These are phyloP conservation scores for Leguminivora glycinivorella DNA, from an alignment of 1,140 invertebrate genomes.

Conservation along the genomic window DNA sequence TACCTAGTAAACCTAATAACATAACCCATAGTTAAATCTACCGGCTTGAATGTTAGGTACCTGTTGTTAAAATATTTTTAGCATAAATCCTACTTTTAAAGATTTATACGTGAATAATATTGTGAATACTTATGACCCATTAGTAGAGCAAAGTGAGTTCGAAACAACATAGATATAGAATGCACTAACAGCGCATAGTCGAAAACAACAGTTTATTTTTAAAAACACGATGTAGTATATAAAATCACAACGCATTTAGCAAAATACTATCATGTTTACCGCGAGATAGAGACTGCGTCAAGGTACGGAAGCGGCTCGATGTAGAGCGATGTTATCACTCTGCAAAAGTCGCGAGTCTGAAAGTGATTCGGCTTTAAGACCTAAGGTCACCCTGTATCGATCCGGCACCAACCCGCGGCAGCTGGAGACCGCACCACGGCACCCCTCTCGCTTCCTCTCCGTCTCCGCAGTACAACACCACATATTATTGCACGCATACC, in stretches of 20 bases:
- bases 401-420: conserved; percentile 43
- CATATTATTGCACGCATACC: conserved; percentile 31
- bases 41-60: not conserved
- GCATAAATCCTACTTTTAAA: too few species aligned
- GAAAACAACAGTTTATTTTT: too few species aligned
- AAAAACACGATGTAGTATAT: not conserved
- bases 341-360: conserved; percentile 16
- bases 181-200: too few species aligned
- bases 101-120: too few species aligned
- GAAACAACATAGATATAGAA: not conserved
- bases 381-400: conserved; percentile 66
- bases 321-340: not conserved
- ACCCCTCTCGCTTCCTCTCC: conserved; percentile 32
- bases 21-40: not conserved
- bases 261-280: conserved; percentile 2
- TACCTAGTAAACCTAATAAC: not conserved
- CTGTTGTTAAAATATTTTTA: too few species aligned
- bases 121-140: not conserved
- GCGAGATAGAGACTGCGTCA: not conserved
- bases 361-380: conserved; percentile 43
- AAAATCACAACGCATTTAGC: not conserved
- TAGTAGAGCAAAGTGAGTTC: conserved; percentile 1
- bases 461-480: conserved; percentile 21
- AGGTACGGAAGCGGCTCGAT: not conserved
- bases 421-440: conserved; percentile 55